Conservation (phyloP, 2,888 invertebrate genomes). For the Cactoblastis cactorum region DNA sequence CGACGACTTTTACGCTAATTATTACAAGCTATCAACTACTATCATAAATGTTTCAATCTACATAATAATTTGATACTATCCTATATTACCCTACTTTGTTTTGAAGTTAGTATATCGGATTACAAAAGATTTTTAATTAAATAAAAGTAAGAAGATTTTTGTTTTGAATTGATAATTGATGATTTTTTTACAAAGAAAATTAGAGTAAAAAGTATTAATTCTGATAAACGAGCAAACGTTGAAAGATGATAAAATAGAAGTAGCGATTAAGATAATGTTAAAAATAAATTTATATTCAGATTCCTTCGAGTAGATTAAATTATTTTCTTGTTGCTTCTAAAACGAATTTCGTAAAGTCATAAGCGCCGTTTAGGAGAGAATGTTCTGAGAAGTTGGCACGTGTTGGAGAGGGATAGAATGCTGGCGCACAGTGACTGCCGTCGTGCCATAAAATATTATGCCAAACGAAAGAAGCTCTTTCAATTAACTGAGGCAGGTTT, state of each 20-base stretch:
- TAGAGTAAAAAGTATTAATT: slow-evolving; percentile 40
- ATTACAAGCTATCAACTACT: slow-evolving; percentile 33
- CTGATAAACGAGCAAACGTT: slow-evolving; percentile 40
- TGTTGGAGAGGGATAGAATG: slow-evolving; percentile 50
- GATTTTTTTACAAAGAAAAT: slow-evolving; percentile 38
- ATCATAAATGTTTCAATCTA: slow-evolving; percentile 15
- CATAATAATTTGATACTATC: slow-evolving; percentile 5
- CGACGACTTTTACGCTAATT: slow-evolving; percentile 50
- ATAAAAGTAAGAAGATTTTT: slow-evolving; percentile 27
- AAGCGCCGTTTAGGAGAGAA: slow-evolving; percentile 46
- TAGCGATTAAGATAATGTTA: slow-evolving; percentile 63
- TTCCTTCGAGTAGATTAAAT: slow-evolving; percentile 65
- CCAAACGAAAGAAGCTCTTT: slow-evolving; percentile 74
- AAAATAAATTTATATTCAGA: slow-evolving; percentile 69
- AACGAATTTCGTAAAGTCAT: slow-evolving; percentile 47
- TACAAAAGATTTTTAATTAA: slow-evolving; percentile 29
- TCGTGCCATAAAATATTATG: slow-evolving; percentile 69
- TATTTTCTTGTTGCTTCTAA: slow-evolving; percentile 65
- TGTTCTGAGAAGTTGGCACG: slow-evolving; percentile 48
- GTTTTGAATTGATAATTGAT: slow-evolving; percentile 39
- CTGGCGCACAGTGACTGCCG: slow-evolving; percentile 41
- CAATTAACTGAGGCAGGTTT: slow-evolving; percentile 73
- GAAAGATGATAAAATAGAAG: slow-evolving; percentile 55
- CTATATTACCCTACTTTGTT: not conserved
- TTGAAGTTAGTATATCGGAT: not conserved